Evolutionary conservation across 1,140 invertebrate genomes (phyloP).

Genomic region (Homalodisca vitripennis): DNA sequence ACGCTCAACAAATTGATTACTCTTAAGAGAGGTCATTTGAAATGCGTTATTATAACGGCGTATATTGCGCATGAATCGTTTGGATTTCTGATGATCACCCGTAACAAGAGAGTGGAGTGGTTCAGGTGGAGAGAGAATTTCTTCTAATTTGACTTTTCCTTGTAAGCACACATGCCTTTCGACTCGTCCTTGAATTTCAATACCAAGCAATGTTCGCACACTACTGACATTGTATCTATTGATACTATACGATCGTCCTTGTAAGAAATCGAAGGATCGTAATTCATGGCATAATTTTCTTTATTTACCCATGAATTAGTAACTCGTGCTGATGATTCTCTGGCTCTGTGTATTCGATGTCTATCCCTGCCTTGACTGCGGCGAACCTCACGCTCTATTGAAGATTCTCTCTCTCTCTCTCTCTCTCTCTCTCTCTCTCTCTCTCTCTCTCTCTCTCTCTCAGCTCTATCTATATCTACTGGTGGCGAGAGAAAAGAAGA

Average conservation of each 20-base stretch:
- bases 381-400: too few species aligned
- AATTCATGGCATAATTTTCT: constrained; percentile 4
- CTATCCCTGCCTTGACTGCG: too few species aligned
- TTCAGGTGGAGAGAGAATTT: constrained; percentile 40
- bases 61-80: constrained; percentile 15
- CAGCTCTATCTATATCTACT: too few species aligned
- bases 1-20: constrained; percentile 40
- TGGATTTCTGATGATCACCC: constrained; percentile 27
- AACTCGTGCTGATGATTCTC: too few species aligned
- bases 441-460: too few species aligned
- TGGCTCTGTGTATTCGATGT: too few species aligned
- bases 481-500: too few species aligned
- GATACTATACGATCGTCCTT: neutral
- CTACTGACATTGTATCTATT: constrained; percentile 30
- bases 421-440: too few species aligned
- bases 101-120: constrained; percentile 39
- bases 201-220: constrained; percentile 45
- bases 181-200: constrained; percentile 45
- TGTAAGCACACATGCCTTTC: constrained; percentile 43
- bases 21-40: constrained; percentile 45
- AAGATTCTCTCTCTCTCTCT: too few species aligned
- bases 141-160: constrained; percentile 42
- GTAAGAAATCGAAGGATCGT: constrained; percentile 28
- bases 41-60: constrained; percentile 11
- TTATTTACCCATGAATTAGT: constrained; percentile 11